Base-by-base conservation (phyloP, 2,888 invertebrate species). In the Noctua comes region DNA sequence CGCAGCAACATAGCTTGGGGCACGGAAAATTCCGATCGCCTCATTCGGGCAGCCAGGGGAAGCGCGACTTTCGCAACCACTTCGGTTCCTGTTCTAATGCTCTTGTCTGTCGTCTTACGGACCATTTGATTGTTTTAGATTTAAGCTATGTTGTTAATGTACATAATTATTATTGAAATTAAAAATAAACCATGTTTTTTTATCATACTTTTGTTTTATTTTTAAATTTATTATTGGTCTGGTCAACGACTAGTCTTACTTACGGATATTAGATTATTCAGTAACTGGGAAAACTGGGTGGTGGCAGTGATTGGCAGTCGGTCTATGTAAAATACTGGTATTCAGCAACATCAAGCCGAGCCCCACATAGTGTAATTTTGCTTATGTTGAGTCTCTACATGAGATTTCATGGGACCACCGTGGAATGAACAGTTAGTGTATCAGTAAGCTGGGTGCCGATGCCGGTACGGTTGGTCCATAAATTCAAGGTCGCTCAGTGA, bases 1-100 rank as follows among this genome's bases (percentile, higher is more conserved):
- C 90, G 96, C 0, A 87, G 4, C 76, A 96, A 95, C 84, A 95
- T 95, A 21, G 93, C 90, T 0, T 96, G 96, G 96, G 96, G 96
- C 0, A 91, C 91, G 2, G 89, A 84, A 1, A 94, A 96, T 27
- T 95, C 91, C 2, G 95, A 96, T 36, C 7, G 11, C 10, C 84
- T 75, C 1, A 92, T 96, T 36, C 46, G 95, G 4, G 85, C 96
- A 0, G 92, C 93, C 0, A 92, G 90, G 77, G 93, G 85, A 36
- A 89, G 93, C 7, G 93, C 96, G 0, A 79, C 92, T 0, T 84
- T 82, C 0, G 79, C 88, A 7, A 77, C 92, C 5, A 89, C 91
- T 10, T 95, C 96, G 21, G 68, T 90, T 0, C 86, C 90, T 1
- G 77, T 94, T 64, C 24, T 93, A 2, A 59, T 90, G 5, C 51